Evolutionary conservation across 2,797 vertebrate genomes (phyloP).

Genomic region (Cheirogaleus major): DNA sequence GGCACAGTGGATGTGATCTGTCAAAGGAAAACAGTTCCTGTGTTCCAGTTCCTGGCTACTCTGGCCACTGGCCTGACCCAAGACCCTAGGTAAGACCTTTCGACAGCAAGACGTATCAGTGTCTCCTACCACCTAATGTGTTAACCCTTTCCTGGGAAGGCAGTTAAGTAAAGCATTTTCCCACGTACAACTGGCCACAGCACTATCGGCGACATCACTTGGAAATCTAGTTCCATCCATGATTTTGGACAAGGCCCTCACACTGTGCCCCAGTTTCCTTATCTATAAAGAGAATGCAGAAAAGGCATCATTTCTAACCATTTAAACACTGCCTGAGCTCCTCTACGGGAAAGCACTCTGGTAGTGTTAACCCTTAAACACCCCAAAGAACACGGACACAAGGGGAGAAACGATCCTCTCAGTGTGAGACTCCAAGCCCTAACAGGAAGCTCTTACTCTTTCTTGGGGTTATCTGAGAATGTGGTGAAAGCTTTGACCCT

Average conservation of each 20-base stretch:
- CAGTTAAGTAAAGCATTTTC: background rate
- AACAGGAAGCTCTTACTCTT: background rate
- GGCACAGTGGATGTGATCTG: fast-evolving
- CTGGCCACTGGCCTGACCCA: background rate
- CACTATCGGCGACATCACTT: background rate
- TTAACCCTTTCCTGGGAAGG: background rate
- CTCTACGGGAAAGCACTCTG: background rate
- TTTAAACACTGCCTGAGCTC: background rate
- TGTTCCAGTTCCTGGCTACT: background rate
- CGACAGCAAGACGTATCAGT: background rate
- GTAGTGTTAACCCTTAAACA: background rate
- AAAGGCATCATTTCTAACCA: background rate
- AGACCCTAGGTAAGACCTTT: background rate
- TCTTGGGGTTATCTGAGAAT: background rate
- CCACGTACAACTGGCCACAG: background rate
- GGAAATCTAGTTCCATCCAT: background rate
- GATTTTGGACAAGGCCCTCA: background rate
- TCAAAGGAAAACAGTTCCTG: background rate
- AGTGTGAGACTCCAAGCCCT: background rate
- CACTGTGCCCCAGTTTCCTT: background rate
- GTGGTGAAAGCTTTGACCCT: background rate
- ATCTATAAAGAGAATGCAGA: background rate
- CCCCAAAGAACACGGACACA: background rate
- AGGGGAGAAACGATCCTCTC: background rate
- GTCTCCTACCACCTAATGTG: background rate